These are phyloP conservation scores for Ditylenchus weischeri DNA, from an alignment of 2,888 invertebrate species.

Conservation along the genomic window DNA sequence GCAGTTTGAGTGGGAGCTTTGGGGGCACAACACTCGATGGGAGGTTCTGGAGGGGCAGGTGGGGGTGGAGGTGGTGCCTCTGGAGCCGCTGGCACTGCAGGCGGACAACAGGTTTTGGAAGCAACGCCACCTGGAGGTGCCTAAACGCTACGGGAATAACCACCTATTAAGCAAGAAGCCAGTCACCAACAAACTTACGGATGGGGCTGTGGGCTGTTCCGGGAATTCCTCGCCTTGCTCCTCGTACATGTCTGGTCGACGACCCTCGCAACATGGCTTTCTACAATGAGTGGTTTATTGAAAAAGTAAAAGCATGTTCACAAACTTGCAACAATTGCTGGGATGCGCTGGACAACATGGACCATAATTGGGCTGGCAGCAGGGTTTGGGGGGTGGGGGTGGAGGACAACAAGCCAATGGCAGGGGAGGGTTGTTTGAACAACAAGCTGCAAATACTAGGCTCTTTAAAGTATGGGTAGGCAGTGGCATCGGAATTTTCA, in stretches of 20 bases:
- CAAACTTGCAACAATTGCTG: conserved; percentile 41
- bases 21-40: conserved; percentile 44
- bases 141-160: no score
- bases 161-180: no score
- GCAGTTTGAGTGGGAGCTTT: conserved; percentile 1
- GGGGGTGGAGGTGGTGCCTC: conserved; percentile 52
- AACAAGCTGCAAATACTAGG: conserved; percentile 31
- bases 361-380: conserved; percentile 47
- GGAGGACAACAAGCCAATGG: conserved; percentile 54
- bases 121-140: conserved; percentile 36
- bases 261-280: conserved; percentile 46
- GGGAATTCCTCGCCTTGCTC: conserved; percentile 42
- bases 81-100: conserved; percentile 44
- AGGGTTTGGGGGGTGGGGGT: conserved; percentile 52
- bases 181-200: conserved; percentile 5
- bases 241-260: conserved; percentile 44
- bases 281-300: no score
- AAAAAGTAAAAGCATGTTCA: no score
- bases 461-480: background rate
- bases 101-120: conserved; percentile 48
- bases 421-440: conserved; percentile 43
- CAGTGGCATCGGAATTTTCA: no score
- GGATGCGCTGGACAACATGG: conserved; percentile 51
- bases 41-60: conserved; percentile 51
- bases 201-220: conserved; percentile 23